A percentile compares a stretch with the other conserved stretches of the same genome.
These are phyloP conservation scores for Polypedilum vanderplanki DNA, from an alignment of 1,140 invertebrate species.

Conservation along the genomic window DNA sequence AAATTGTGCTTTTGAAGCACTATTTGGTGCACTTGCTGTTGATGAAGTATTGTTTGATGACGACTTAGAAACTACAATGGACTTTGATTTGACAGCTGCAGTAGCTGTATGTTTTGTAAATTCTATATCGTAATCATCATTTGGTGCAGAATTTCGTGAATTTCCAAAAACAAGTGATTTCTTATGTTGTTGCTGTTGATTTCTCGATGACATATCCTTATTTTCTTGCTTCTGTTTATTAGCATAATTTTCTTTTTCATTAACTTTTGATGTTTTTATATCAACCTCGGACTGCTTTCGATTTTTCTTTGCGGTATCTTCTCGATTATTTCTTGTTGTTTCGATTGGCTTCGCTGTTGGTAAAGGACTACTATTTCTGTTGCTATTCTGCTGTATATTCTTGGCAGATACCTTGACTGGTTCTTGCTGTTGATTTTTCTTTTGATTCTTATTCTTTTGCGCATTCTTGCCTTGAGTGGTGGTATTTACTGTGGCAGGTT, in stretches of 20 bases:
- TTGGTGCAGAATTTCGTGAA: neutral
- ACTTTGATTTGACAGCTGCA: neutral
- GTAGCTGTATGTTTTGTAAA: neutral
- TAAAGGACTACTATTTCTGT: neutral
- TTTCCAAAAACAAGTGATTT: neutral
- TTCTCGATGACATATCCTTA: neutral
- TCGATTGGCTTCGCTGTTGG: neutral
- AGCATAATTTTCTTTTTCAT: conserved; percentile 41
- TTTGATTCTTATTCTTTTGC: conserved; percentile 77
- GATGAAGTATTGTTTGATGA: neutral
- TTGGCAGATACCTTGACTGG: conserved; percentile 31
- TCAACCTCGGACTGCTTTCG: neutral
- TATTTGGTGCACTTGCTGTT: neutral
- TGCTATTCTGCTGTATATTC: conserved; percentile 30
- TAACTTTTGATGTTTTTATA: neutral
- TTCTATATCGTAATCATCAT: neutral
- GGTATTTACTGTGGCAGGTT: conserved; percentile 33
- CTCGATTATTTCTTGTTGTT: conserved; percentile 27
- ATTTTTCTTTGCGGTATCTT: neutral
- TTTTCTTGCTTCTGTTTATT: conserved; percentile 30
- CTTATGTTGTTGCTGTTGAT: conserved; percentile 29
- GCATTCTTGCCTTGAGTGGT: conserved; percentile 44
- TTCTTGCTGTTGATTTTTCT: conserved; percentile 40
- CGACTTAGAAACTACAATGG: neutral
- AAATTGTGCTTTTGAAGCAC: neutral